Percentiles rank a stretch among this genome's conserved stretches.
These are phyloP conservation scores for Loripinus fragilis DNA, from an alignment of 2,888 invertebrate genomes.

Conservation along the genomic window DNA sequence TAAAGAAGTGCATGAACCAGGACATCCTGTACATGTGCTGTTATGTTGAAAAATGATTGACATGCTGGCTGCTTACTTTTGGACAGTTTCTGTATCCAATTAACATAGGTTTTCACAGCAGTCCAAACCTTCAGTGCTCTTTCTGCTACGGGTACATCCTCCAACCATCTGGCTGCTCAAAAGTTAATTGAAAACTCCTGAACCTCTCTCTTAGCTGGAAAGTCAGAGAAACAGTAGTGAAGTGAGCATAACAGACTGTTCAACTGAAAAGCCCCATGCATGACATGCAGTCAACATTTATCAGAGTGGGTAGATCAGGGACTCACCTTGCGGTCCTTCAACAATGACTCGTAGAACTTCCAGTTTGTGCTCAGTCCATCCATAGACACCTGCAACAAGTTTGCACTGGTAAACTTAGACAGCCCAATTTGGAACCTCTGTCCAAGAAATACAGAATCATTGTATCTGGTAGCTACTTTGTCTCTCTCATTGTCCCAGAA, in stretches of 20 bases:
- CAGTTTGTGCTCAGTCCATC: constrained; percentile 48
- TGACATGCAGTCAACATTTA: constrained; percentile 10
- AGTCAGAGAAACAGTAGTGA: constrained; percentile 2
- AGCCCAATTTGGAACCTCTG: too few relatives aligned
- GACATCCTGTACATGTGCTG: not conserved
- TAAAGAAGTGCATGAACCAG: not conserved
- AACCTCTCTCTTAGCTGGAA: not conserved
- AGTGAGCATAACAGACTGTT: not conserved
- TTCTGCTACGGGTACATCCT: constrained; percentile 18
- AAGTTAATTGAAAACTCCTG: not conserved
- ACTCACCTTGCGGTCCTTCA: constrained; percentile 3
- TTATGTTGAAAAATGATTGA: not conserved
- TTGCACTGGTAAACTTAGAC: constrained; percentile 11
- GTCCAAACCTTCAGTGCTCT: constrained; percentile 34
- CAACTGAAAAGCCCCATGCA: constrained; percentile 13
- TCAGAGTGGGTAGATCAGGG: not conserved
- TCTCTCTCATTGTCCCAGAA: not conserved
- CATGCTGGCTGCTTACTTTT: constrained; percentile 17
- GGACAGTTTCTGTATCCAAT: constrained; percentile 13
- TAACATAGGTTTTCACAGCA: constrained; percentile 32
- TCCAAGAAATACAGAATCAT: constrained; percentile 6
- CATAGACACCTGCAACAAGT: constrained; percentile 42
- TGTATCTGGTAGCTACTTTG: constrained; percentile 1
- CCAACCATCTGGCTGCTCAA: not conserved
- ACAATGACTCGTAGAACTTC: constrained; percentile 38